These are phyloP conservation scores for Neogobius melanostomus DNA, from an alignment of 2,113 vertebrate genomes.

Conservation along the genomic window DNA sequence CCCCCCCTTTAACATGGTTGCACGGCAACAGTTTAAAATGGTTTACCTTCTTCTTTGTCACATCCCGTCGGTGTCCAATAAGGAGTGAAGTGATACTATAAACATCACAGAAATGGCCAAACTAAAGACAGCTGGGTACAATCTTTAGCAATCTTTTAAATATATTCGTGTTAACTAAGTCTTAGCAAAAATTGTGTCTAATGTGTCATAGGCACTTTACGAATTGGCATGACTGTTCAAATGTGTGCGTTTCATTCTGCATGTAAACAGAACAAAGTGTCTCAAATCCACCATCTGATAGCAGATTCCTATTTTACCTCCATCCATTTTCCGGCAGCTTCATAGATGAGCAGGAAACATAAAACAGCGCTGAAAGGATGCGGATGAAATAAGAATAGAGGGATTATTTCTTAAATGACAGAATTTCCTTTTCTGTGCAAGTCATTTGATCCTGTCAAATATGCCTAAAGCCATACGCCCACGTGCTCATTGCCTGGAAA, in stretches of 20 bases:
- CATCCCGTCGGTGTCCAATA: too few relatives aligned
- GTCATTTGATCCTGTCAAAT: conserved; percentile 78
- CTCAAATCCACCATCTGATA: conserved; percentile 67
- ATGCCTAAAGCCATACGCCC: conserved; percentile 75
- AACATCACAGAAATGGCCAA: too few relatives aligned
- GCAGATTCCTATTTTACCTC: conserved; percentile 65
- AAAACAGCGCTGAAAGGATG: conserved; percentile 49
- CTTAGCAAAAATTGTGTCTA: too few relatives aligned
- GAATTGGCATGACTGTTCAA: conserved; percentile 62
- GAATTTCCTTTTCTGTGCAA: conserved; percentile 72
- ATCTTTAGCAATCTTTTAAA: too few relatives aligned
- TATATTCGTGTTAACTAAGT: too few relatives aligned
- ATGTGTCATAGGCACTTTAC: too few relatives aligned
- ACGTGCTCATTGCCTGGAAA: conserved; percentile 71
- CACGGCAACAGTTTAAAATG: too few relatives aligned
- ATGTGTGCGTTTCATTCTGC: conserved; percentile 52
- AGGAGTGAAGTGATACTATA: too few relatives aligned
- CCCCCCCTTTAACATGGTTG: too few relatives aligned
- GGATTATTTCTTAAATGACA: conserved; percentile 79
- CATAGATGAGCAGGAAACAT: conserved; percentile 12
- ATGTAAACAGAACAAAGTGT: conserved; percentile 69
- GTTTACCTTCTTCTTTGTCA: too few relatives aligned
- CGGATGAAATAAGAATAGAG: conserved; percentile 71
- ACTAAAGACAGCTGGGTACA: too few relatives aligned
- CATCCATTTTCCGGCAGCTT: conserved; percentile 34